phyloP scores from a whole-genome alignment of 2,113 vertebrate species.

The Origma solitaria region DNA sequence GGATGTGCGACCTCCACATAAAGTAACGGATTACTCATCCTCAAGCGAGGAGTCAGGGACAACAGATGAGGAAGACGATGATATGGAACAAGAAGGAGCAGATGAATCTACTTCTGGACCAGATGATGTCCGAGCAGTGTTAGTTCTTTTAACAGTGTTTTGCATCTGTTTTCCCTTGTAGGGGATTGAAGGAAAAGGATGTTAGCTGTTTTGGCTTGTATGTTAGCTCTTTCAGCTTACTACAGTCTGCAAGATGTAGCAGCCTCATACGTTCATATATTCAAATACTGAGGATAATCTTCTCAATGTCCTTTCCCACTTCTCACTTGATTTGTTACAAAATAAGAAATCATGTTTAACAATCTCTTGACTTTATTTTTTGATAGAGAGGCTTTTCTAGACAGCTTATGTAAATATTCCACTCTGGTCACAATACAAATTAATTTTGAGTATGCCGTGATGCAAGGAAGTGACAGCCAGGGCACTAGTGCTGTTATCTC shows the following conservation, averaged over 20 bases:
- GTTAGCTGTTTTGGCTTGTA: neutral
- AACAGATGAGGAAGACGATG: conserved; percentile 95
- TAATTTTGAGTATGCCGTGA: neutral
- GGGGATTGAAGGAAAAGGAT: neutral
- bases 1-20: conserved; percentile 90
- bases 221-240: neutral
- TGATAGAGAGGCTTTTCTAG: neutral
- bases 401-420: neutral
- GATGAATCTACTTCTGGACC: conserved; percentile 93
- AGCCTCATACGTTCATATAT: neutral
- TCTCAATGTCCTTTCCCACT: neutral
- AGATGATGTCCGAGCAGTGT: conserved; percentile 91
- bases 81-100: conserved; percentile 91
- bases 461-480: neutral
- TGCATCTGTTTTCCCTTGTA: neutral
- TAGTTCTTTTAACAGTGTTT: conserved; percentile 53
- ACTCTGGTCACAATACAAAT: neutral
- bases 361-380: neutral
- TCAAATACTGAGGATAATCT: neutral
- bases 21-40: conserved; percentile 96
- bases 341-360: neutral
- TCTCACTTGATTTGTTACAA: neutral
- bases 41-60: conserved; percentile 97
- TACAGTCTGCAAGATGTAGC: neutral
- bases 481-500: neutral